phyloP scores from a whole-genome alignment of 2,113 vertebrate species.

The Cheilinus undulatus region DNA sequence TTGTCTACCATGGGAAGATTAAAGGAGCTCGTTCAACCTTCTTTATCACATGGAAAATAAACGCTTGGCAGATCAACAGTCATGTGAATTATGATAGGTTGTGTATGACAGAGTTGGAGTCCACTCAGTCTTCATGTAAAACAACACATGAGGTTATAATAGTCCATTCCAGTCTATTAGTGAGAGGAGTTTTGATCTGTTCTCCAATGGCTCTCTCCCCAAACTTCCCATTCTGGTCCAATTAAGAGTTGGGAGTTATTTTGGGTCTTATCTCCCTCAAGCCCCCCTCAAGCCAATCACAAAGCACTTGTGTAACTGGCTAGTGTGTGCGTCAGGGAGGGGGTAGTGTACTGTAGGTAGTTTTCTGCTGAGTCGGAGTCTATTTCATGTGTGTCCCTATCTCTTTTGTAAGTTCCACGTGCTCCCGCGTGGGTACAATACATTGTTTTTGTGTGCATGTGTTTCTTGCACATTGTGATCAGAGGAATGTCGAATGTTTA shows the following conservation, averaged over 20 bases:
- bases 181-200: slow-evolving; percentile 31
- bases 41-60: neutral
- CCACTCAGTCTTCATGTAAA: slow-evolving; percentile 12
- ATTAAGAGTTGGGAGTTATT: slow-evolving; percentile 73
- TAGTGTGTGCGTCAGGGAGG: slow-evolving; percentile 29
- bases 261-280: slow-evolving; percentile 65
- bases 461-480: slow-evolving; percentile 50
- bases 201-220: slow-evolving; percentile 14
- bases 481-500: slow-evolving; percentile 68
- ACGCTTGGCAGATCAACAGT: neutral
- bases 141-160: slow-evolving; percentile 35
- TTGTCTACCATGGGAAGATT: neutral
- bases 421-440: slow-evolving; percentile 32
- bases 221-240: slow-evolving; percentile 58
- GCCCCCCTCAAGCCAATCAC: slow-evolving; percentile 64
- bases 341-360: slow-evolving; percentile 14
- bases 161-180: slow-evolving; percentile 36
- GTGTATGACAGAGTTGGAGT: neutral
- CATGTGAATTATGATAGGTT: neutral
- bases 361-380: neutral
- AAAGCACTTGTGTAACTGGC: slow-evolving; percentile 58
- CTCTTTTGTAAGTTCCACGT: slow-evolving; percentile 60
- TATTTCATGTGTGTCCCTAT: slow-evolving; percentile 26
- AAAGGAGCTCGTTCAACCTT: neutral
- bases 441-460: slow-evolving; percentile 19